Evolutionary conservation across 2,888 invertebrate species (phyloP).

Genomic region (Gymnosoma rotundatum): DNA sequence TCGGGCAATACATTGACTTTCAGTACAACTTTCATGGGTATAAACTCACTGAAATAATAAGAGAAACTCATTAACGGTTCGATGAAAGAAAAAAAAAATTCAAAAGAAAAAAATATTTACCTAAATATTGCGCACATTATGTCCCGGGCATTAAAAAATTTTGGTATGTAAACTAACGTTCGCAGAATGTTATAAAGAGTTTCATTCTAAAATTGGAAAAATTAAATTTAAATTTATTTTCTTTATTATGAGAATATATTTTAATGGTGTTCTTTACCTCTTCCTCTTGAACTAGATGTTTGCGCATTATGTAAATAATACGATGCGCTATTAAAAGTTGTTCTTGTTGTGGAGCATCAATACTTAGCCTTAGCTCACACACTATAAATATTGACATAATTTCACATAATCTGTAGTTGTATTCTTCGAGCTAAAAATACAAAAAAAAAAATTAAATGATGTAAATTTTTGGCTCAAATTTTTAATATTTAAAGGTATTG

Average conservation of each 20-base stretch:
- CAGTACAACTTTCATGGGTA: constrained; percentile 42
- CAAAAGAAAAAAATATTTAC: constrained; percentile 61
- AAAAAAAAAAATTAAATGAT: neutral
- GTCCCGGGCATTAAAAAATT: constrained; percentile 74
- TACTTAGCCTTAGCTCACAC: constrained; percentile 75
- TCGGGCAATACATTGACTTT: constrained; percentile 73
- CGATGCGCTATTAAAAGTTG: constrained; percentile 71
- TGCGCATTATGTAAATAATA: constrained; percentile 73
- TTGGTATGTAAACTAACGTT: constrained; percentile 74
- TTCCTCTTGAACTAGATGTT: constrained; percentile 71
- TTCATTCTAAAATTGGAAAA: constrained; percentile 32
- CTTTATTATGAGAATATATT: neutral
- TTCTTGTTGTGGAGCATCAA: constrained; percentile 69
- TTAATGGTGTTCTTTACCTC: constrained; percentile 41
- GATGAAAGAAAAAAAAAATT: neutral
- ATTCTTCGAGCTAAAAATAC: constrained; percentile 52
- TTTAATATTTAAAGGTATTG: too few species aligned
- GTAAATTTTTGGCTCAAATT: too few species aligned
- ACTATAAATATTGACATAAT: constrained; percentile 75
- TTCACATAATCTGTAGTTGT: constrained; percentile 74
- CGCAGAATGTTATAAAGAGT: constrained; percentile 55
- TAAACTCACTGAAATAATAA: constrained; percentile 52
- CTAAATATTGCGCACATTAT: constrained; percentile 75
- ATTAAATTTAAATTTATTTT: neutral
- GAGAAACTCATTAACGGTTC: neutral